A percentile compares a stretch with the other conserved stretches of the same genome.
Evolutionary conservation across 2,113 vertebrate species (phyloP).

Genomic region (Psephotus haematonotus): DNA sequence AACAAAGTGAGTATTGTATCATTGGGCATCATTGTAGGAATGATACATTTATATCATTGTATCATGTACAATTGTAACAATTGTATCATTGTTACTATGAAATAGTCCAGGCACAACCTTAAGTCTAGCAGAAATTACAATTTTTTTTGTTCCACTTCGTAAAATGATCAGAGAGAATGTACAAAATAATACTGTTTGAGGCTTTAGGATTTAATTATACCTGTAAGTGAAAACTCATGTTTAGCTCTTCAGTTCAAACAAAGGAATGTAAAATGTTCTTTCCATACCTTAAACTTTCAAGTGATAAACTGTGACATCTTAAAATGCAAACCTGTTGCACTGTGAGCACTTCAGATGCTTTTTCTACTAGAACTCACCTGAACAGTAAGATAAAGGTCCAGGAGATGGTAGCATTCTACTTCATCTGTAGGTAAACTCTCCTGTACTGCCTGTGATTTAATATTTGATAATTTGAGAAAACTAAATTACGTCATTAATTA

Average conservation of each 20-base stretch:
- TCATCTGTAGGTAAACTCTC: background rate
- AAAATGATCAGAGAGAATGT: background rate
- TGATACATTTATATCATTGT: background rate
- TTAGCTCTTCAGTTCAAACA: background rate
- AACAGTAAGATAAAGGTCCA: background rate
- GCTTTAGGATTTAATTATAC: background rate
- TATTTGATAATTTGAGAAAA: background rate
- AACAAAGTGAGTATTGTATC: slow-evolving; percentile 81
- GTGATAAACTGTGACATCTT: background rate
- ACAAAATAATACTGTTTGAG: background rate
- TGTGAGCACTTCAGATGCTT: background rate
- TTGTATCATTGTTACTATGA: background rate
- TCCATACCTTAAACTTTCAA: background rate
- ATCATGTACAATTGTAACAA: background rate
- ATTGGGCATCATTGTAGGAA: background rate
- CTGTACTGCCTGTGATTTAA: background rate
- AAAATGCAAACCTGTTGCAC: background rate
- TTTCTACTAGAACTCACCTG: background rate
- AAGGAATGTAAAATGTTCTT: background rate
- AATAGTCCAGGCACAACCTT: background rate
- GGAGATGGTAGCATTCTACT: background rate
- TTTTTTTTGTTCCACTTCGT: background rate
- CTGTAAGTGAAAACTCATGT: background rate
- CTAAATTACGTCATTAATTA: background rate
- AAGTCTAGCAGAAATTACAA: background rate